Conservation (phyloP, 2,888 invertebrate species). For the Acanthacorydalis orientalis region DNA sequence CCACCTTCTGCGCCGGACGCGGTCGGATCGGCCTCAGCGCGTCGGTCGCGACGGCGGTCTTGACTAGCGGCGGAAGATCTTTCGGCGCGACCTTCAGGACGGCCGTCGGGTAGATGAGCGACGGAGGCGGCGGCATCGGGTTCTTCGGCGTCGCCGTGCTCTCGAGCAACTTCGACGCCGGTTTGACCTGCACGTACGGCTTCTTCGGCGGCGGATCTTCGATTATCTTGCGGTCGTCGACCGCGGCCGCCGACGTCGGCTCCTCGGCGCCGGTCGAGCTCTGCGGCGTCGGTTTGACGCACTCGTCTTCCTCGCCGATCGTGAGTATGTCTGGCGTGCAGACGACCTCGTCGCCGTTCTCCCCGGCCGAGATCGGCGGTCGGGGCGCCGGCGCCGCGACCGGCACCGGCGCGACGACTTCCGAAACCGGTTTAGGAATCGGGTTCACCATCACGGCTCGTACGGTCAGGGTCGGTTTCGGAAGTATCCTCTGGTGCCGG, state of each 20-base stretch:
- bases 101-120: too few relatives aligned
- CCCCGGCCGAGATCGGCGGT: conserved; percentile 5
- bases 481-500: not conserved
- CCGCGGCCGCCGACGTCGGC: too few relatives aligned
- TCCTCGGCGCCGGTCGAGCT: too few relatives aligned
- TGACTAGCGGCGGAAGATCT: too few relatives aligned
- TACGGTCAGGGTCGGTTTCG: not conserved
- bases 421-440: too few relatives aligned
- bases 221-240: not conserved
- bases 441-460: not conserved
- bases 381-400: conserved; percentile 17
- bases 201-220: conserved; percentile 1
- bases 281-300: too few relatives aligned
- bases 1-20: not conserved
- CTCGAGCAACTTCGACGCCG: conserved; percentile 13
- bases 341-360: conserved; percentile 33
- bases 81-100: too few relatives aligned
- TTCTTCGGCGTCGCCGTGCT: not conserved
- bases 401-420: not conserved
- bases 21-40: not conserved
- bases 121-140: too few relatives aligned
- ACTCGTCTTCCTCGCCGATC: not conserved
- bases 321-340: conserved; percentile 19
- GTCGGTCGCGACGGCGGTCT: too few relatives aligned
- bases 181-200: conserved; percentile 18